Evolutionary conservation across 2,888 invertebrate species (phyloP).

Genomic region (Anoplius nigerrimus): DNA sequence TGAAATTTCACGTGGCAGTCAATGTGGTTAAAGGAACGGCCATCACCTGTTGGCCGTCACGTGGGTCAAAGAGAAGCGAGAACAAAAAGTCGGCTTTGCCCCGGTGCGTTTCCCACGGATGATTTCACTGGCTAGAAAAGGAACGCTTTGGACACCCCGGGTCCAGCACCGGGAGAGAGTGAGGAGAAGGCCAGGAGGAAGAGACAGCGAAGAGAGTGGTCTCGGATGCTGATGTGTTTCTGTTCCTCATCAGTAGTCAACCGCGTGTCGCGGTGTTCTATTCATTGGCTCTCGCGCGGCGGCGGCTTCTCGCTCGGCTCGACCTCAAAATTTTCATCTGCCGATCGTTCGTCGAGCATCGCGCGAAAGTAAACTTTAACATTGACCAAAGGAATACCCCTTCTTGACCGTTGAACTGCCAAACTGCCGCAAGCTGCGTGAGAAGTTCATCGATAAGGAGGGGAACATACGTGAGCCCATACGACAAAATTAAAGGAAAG

Average conservation of each 20-base stretch:
- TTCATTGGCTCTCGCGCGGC: constrained; percentile 43
- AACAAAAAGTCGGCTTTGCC: constrained; percentile 6
- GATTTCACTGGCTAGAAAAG: constrained; percentile 36
- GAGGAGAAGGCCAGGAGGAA: constrained; percentile 35
- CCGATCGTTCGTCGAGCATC: no score
- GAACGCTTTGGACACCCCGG: constrained; percentile 16
- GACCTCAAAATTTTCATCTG: no score
- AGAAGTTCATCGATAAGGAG: no score
- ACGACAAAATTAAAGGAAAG: no score
- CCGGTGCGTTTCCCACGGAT: constrained; percentile 15
- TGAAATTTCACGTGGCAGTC: not conserved
- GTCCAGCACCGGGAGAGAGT: constrained; percentile 43
- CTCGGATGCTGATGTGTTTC: constrained; percentile 65
- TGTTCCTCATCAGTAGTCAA: constrained; percentile 73
- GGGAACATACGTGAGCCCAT: no score
- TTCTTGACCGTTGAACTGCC: no score
- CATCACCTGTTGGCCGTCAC: not conserved
- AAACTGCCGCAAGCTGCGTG: no score
- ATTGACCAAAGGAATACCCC: no score
- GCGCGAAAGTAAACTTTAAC: no score
- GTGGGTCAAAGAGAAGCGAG: not conserved
- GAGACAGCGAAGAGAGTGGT: constrained; percentile 51
- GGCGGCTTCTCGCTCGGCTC: no score
- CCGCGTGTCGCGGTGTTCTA: constrained; percentile 60
- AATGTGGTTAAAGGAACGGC: not conserved